Evolutionary conservation across 2,113 vertebrate genomes (phyloP).

Genomic region (Ceuthmochares aereus): DNA sequence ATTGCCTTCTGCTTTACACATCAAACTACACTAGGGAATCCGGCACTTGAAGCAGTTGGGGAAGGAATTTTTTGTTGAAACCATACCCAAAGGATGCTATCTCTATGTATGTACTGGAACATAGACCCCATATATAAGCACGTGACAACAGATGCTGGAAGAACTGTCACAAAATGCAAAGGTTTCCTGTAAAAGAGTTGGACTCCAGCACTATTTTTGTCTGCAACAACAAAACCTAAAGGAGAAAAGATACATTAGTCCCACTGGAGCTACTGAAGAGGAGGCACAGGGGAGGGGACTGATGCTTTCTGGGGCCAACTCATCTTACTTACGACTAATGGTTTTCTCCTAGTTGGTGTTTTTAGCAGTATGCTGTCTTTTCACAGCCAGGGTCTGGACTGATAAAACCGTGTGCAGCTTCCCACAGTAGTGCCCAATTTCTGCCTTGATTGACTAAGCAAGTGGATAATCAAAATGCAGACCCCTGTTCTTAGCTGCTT

Average conservation of each 20-base stretch:
- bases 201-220: neutral
- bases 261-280: neutral
- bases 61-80: neutral
- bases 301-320: neutral
- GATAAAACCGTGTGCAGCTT: neutral
- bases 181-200: neutral
- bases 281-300: neutral
- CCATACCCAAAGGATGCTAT: neutral
- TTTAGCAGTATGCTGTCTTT: neutral
- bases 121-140: neutral
- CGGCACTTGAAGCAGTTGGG: neutral
- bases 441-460: neutral
- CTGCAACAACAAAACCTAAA: neutral
- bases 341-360: neutral
- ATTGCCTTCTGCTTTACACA: neutral
- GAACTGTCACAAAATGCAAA: neutral
- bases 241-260: neutral
- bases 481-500: neutral
- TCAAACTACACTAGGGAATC: neutral
- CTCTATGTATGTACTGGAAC: neutral
- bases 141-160: neutral
- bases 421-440: fast-evolving
- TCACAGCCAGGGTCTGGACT: neutral
- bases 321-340: neutral
- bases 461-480: neutral